Evolutionary conservation across 2,113 vertebrate genomes (phyloP), one percentile per base, ranked within the genome.

Genomic region (Rissa tridactyla): DNA sequence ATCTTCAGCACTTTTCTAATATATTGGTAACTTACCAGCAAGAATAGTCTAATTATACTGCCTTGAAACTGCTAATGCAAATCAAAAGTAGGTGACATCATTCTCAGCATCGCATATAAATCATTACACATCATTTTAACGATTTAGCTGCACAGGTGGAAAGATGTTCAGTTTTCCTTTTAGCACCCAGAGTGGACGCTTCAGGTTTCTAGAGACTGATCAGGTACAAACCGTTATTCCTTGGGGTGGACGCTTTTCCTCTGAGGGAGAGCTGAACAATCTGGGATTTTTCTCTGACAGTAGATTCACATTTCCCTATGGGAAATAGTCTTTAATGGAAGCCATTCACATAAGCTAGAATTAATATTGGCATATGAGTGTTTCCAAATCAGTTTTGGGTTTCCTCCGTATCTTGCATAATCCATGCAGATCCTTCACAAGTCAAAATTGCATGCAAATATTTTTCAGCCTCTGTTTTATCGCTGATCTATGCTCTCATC

Each of bases 21-120:
- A 40, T 71, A 76, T 85, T 54, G 52, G 90, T 83, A 62, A 78
- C 75, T 92, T 91, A 34, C 54, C 65, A 70, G 47, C 30, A 26
- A 14, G 23, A 86, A 47, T 44, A 86, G 69, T 83, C 87, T 96
- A 96, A 95, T 95, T 96, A 96, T 79, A 86, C 87, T 44, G 88
- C 83, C 80, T 89, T 95, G 46, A 65, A 95, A 94, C 60, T 89
- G 77, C 58, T 54, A 90, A 80, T 86, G 40, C 25, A 89, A 95
- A 88, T 10, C 62, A 55, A 15, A 79, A 73, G 26, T 22, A 40
- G 42, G 29, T 75, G 49, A 29, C 11, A 13, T 38, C 7, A 21
- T 75, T 83, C 25, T 61, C 29, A 32, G 15, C 7, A 23, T 47
- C 3, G 4, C 21, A 10, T 71, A 32, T 30, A 87, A 82, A 78